phyloP scores from a whole-genome alignment of 2,888 invertebrate species.

The Venusia cambrica region DNA sequence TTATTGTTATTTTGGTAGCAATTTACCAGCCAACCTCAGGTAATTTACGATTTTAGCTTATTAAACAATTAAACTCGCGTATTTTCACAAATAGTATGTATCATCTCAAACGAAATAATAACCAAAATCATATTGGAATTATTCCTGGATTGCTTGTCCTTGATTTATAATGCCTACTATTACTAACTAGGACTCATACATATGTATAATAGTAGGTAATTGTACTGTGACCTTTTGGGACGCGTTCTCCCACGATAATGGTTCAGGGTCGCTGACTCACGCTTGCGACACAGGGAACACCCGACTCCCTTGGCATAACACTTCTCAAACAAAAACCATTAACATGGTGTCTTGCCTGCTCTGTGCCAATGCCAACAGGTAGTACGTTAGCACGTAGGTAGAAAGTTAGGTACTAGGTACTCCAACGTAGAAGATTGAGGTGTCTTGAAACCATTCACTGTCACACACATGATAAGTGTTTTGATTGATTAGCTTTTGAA shows the following conservation, averaged over 20 bases:
- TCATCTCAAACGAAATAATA: constrained; percentile 6
- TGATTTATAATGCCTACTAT: too few species aligned
- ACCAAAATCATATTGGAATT: constrained; percentile 9
- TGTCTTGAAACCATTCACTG: too few species aligned
- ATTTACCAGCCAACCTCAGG: constrained; percentile 37
- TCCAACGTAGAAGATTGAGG: too few species aligned
- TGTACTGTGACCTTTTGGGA: constrained; percentile 44
- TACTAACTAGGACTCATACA: too few species aligned
- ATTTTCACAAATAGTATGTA: constrained; percentile 11
- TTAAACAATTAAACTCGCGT: constrained; percentile 26
- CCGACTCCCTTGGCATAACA: constrained; percentile 63
- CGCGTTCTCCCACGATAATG: constrained; percentile 53
- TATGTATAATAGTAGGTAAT: constrained; percentile 31
- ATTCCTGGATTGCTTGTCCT: too few species aligned
- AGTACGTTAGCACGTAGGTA: too few species aligned
- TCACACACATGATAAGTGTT: constrained; percentile 28
- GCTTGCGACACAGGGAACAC: constrained; percentile 63
- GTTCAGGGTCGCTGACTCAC: constrained; percentile 67
- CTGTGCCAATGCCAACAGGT: constrained; percentile 38
- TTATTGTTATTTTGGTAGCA: constrained; percentile 47
- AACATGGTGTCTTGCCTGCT: too few species aligned
- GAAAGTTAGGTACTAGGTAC: too few species aligned
- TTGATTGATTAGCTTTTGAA: constrained; percentile 22
- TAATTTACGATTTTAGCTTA: constrained; percentile 33
- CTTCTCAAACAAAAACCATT: constrained; percentile 41